phyloP scores from a whole-genome alignment of 2,113 vertebrate species.

The Thomomys bottae region DNA sequence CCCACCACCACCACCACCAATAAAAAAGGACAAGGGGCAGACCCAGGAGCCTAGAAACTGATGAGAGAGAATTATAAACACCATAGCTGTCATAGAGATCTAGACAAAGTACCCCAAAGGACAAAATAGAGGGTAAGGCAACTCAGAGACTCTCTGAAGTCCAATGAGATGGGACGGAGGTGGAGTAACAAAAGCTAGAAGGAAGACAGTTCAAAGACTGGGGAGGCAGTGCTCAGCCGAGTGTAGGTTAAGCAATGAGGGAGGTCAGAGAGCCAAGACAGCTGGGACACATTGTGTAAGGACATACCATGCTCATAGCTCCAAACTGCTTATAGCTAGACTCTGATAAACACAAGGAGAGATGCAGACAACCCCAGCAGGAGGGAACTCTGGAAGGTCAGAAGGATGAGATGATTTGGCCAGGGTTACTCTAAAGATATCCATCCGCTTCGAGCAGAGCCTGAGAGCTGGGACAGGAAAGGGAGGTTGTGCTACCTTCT shows the following conservation, averaged over 20 bases:
- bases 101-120: not conserved
- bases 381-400: not conserved
- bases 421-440: not conserved
- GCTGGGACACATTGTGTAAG: not conserved
- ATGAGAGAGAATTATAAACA: not conserved
- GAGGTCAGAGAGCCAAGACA: not conserved
- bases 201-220: not conserved
- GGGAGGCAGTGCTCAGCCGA: not conserved
- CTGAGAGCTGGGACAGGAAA: too few species aligned
- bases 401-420: not conserved
- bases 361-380: not conserved
- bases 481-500: not conserved
- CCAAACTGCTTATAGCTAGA: not conserved
- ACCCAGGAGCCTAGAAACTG: not conserved
- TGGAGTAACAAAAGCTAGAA: not conserved
- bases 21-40: not conserved
- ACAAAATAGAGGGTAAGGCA: not conserved
- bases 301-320: not conserved
- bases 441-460: not conserved
- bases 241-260: rapidly evolving
- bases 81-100: not conserved
- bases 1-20: too few species aligned
- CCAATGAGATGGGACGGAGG: not conserved
- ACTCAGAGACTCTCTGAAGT: not conserved
- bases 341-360: not conserved